Evolutionary conservation across 1,140 invertebrate species (phyloP).

Genomic region (Mamestra configurata): DNA sequence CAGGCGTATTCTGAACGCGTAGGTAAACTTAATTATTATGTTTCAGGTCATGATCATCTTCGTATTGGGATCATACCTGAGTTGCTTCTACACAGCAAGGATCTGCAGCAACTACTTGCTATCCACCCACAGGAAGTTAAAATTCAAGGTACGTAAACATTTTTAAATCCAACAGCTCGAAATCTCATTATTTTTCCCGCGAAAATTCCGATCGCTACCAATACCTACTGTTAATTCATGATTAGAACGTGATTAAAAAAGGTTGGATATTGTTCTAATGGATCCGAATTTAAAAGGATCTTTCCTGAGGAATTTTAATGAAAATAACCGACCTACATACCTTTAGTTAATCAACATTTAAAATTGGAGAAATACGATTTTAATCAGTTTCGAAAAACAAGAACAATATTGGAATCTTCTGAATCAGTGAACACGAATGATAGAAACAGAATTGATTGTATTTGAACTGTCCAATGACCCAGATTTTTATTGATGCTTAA

Average conservation of each 20-base stretch:
- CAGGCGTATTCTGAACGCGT: too few species aligned
- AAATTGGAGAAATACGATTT: slow-evolving; percentile 17
- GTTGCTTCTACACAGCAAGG: slow-evolving; percentile 73
- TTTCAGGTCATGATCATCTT: slow-evolving; percentile 71
- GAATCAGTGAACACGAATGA: slow-evolving; percentile 32
- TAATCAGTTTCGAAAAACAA: slow-evolving; percentile 33
- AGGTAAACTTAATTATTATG: too few species aligned
- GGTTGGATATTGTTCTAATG: slow-evolving; percentile 5
- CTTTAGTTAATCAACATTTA: neutral
- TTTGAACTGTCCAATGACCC: slow-evolving; percentile 39
- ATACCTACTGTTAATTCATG: slow-evolving; percentile 12
- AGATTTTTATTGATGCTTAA: slow-evolving; percentile 28
- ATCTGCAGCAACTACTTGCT: slow-evolving; percentile 76
- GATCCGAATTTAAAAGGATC: neutral
- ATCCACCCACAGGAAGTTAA: slow-evolving; percentile 72
- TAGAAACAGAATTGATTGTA: slow-evolving; percentile 27
- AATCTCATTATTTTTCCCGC: slow-evolving; percentile 26
- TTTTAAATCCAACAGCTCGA: neutral
- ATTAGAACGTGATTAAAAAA: slow-evolving; percentile 14
- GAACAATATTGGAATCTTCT: slow-evolving; percentile 20
- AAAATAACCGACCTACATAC: neutral
- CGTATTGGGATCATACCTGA: slow-evolving; percentile 67
- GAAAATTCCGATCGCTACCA: neutral
- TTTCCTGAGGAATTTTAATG: slow-evolving; percentile 15
- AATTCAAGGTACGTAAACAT: slow-evolving; percentile 73